Conservation (phyloP, 2,113 vertebrate species). For the Phycodurus eques region DNA sequence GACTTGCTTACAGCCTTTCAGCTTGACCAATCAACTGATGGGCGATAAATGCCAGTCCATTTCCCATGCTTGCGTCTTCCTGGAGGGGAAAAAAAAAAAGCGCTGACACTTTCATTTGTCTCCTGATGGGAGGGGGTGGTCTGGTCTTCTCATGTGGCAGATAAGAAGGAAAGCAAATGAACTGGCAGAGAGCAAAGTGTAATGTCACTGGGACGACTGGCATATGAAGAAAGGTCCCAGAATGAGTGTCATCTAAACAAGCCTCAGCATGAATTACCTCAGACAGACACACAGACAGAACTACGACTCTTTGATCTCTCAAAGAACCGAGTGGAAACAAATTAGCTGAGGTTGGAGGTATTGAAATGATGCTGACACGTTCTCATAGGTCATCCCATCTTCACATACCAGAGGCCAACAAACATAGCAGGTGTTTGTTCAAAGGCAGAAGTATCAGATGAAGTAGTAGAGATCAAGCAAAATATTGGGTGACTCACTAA, state of each 20-base stretch:
- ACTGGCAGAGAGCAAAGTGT: conserved; percentile 52
- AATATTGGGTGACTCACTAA: neutral
- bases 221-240: conserved; percentile 66
- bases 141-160: conserved; percentile 73
- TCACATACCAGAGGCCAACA: conserved; percentile 8
- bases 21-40: conserved; percentile 55
- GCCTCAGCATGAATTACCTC: conserved; percentile 42
- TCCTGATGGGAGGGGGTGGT: conserved; percentile 61
- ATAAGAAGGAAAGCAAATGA: conserved; percentile 67
- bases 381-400: conserved; percentile 56
- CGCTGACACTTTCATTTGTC: conserved; percentile 58
- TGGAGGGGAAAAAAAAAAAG: conserved; percentile 25
- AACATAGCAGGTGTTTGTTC: conserved; percentile 30
- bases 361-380: conserved; percentile 13
- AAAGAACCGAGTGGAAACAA: conserved; percentile 48
- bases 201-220: conserved; percentile 59
- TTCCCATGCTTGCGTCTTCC: conserved; percentile 50
- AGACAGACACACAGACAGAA: conserved; percentile 14
- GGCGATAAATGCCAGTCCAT: conserved; percentile 62
- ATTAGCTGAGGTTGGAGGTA: conserved; percentile 33
- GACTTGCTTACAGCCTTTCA: conserved; percentile 19
- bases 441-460: conserved; percentile 38
- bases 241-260: conserved; percentile 57
- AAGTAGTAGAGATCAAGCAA: conserved; percentile 3
- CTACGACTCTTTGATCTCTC: conserved; percentile 55